Percentiles rank a stretch among this genome's conserved stretches.
phyloP scores from a whole-genome alignment of 2,888 invertebrate genomes.

The Drosophila aldrichi region DNA sequence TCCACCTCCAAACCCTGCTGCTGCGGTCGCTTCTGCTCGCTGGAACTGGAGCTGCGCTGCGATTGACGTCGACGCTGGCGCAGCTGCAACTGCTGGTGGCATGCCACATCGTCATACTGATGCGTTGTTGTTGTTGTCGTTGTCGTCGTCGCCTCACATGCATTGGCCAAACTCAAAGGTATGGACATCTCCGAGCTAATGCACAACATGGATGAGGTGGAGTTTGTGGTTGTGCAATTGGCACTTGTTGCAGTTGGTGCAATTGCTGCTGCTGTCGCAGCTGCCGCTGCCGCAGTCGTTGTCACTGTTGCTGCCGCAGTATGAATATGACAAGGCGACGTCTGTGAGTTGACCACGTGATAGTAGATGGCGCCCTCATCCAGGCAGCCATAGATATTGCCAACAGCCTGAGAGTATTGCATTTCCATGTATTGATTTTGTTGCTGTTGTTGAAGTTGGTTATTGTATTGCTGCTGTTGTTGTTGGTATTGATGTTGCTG shows the following conservation, averaged over 20 bases:
- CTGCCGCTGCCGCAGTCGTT: background rate
- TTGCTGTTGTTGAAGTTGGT: background rate
- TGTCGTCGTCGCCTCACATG: conserved; percentile 80
- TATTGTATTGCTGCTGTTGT: too few relatives aligned
- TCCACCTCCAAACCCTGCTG: background rate
- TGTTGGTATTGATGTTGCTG: background rate
- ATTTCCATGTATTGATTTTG: conserved; percentile 55
- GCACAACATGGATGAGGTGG: conserved; percentile 79
- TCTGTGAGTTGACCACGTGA: conserved; percentile 53
- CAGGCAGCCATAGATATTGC: conserved; percentile 44
- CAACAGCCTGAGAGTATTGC: conserved; percentile 52
- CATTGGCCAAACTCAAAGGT: conserved; percentile 78
- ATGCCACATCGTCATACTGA: conserved; percentile 83
- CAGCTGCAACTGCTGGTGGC: conserved; percentile 38
- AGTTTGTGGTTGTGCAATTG: conserved; percentile 31
- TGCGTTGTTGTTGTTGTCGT: conserved; percentile 85
- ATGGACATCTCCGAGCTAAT: conserved; percentile 84
- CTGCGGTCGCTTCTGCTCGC: background rate
- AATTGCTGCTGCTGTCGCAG: background rate
- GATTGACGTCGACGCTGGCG: conserved; percentile 19
- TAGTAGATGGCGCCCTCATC: conserved; percentile 64
- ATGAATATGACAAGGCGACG: conserved; percentile 25
- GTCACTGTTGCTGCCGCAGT: background rate
- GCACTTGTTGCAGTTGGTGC: background rate
- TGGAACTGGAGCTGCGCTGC: background rate